phyloP scores from a whole-genome alignment of 2,797 vertebrate species.

The Miichthys miiuy region DNA sequence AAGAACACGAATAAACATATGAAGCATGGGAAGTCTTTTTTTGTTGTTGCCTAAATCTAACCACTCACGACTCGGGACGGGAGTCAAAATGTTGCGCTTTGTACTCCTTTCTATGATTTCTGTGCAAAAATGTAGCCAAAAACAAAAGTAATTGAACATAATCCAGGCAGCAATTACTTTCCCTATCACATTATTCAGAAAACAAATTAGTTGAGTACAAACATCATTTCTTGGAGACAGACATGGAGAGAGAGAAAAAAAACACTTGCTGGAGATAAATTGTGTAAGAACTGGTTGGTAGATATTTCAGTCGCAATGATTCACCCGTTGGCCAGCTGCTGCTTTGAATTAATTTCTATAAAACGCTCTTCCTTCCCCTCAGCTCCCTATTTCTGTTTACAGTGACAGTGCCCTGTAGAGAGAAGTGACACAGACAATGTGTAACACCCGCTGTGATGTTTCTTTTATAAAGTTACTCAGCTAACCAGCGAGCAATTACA shows the following conservation, averaged over 20 bases:
- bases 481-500: slow-evolving; percentile 10
- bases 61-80: too few species aligned
- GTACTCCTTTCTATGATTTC: not conserved
- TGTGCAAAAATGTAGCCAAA: not conserved
- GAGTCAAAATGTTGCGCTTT: not conserved
- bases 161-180: not conserved
- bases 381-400: slow-evolving; percentile 34
- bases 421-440: slow-evolving; percentile 21
- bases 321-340: slow-evolving; percentile 33
- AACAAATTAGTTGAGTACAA: not conserved
- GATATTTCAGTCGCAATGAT: slow-evolving; percentile 35
- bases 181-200: not conserved
- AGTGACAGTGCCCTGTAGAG: slow-evolving; percentile 27
- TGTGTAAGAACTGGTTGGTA: slow-evolving; percentile 17
- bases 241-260: not conserved
- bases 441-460: slow-evolving; percentile 13
- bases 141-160: not conserved
- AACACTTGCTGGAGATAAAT: not conserved
- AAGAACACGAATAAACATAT: too few species aligned
- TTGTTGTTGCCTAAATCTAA: not conserved
- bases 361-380: slow-evolving; percentile 36
- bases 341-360: slow-evolving; percentile 41
- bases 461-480: slow-evolving; percentile 6
- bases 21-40: not conserved
- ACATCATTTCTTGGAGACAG: not conserved